Conservation (phyloP, 2,113 vertebrate species). For the Morone saxatilis region DNA sequence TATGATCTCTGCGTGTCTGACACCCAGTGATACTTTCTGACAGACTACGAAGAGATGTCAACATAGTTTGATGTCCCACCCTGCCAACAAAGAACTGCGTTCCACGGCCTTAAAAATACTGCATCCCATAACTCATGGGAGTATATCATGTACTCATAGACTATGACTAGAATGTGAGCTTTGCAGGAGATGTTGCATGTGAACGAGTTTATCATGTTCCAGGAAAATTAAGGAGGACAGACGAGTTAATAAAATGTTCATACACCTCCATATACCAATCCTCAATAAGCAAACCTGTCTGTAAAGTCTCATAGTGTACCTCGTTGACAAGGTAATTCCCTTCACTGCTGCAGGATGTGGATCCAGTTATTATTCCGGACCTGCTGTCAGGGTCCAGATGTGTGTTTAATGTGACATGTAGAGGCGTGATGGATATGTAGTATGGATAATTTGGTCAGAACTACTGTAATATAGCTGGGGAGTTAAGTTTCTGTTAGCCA, state of each 20-base stretch:
- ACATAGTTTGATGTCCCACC: constrained; percentile 42
- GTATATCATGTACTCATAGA: constrained; percentile 3
- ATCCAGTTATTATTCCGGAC: constrained; percentile 6
- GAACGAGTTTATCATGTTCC: constrained; percentile 18
- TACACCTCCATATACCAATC: neutral
- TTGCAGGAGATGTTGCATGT: constrained; percentile 17
- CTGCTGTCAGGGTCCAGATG: neutral
- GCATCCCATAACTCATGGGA: constrained; percentile 32
- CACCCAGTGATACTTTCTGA: constrained; percentile 57
- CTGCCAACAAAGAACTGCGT: constrained; percentile 43
- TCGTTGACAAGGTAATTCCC: neutral
- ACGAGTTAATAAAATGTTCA: neutral
- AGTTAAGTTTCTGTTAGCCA: neutral
- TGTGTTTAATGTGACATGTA: neutral
- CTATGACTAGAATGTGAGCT: neutral
- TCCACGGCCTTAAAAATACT: constrained; percentile 50
- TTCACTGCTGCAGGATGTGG: neutral
- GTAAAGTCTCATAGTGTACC: neutral
- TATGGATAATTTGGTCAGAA: neutral
- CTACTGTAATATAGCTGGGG: neutral
- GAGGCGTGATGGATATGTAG: neutral
- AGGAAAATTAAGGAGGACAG: neutral
- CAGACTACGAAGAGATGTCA: constrained; percentile 50
- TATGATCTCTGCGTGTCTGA: constrained; percentile 59
- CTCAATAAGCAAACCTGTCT: neutral